Conservation (phyloP, 2,888 invertebrate genomes). For the Caenorhabditis wallacei region DNA sequence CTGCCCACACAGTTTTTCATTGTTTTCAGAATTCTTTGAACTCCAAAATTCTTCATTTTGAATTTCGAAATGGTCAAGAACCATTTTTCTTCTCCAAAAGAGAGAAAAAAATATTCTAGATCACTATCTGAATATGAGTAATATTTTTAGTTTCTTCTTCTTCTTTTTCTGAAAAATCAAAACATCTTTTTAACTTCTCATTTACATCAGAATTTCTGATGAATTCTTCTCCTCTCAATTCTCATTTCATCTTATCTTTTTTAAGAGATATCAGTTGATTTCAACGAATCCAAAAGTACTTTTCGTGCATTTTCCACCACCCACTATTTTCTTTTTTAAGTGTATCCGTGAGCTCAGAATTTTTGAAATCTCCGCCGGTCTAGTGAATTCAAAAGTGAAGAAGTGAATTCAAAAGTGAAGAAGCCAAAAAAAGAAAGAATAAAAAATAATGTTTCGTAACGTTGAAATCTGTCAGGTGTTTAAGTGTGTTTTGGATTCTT, state of each 20-base stretch:
- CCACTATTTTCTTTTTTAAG: slow-evolving; percentile 28
- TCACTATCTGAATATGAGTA: slow-evolving; percentile 1
- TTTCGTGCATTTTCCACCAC: slow-evolving; percentile 23
- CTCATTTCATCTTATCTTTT: neutral
- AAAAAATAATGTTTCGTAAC: slow-evolving; percentile 44
- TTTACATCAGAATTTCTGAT: slow-evolving; percentile 52
- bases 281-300: slow-evolving; percentile 34
- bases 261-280: slow-evolving; percentile 39
- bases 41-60: slow-evolving; percentile 6
- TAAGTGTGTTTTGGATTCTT: slow-evolving; percentile 33
- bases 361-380: slow-evolving; percentile 45
- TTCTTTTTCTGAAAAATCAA: slow-evolving; percentile 1
- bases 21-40: slow-evolving; percentile 28
- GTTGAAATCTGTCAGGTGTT: slow-evolving; percentile 42
- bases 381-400: slow-evolving; percentile 51
- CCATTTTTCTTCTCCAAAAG: neutral
- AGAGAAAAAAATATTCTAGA: neutral
- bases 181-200: neutral
- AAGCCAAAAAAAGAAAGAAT: slow-evolving; percentile 8
- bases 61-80: neutral
- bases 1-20: slow-evolving; percentile 38
- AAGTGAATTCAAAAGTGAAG: neutral
- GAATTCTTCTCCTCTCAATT: neutral
- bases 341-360: slow-evolving; percentile 59
- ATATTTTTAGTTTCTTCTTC: slow-evolving; percentile 14